Evolutionary conservation across 2,888 invertebrate species (phyloP).

Genomic region (Ormyrus thymus): DNA sequence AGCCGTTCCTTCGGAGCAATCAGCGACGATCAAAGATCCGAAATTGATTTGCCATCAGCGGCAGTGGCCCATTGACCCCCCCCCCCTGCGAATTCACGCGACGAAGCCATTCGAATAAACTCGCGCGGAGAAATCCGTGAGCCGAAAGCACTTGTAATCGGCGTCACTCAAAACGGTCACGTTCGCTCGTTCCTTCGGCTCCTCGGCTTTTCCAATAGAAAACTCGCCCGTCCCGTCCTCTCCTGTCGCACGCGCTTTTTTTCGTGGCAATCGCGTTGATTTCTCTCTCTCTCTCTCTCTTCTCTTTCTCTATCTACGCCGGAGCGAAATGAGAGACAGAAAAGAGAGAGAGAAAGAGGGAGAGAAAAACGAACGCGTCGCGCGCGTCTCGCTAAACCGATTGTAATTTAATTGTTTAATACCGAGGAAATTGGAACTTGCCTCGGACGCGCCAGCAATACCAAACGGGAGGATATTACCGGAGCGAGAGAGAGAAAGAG

Average conservation of each 20-base stretch:
- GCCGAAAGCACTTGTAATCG: slow-evolving; percentile 35
- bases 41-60: slow-evolving; percentile 28
- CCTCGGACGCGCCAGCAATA: slow-evolving; percentile 61
- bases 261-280: no score
- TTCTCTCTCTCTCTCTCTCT: not conserved
- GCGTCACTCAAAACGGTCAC: slow-evolving; percentile 38
- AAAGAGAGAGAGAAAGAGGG: not conserved
- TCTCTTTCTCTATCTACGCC: slow-evolving; percentile 14
- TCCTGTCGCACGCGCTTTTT: slow-evolving; percentile 4
- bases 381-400: slow-evolving; percentile 57
- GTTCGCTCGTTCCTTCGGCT: slow-evolving; percentile 12
- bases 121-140: slow-evolving; percentile 8
- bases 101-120: slow-evolving; percentile 26
- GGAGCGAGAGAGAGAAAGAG: slow-evolving; percentile 18
- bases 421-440: slow-evolving; percentile 70
- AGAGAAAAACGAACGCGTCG: slow-evolving; percentile 2
- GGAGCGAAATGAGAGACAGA: not conserved
- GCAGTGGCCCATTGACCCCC: not conserved
- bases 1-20: no score
- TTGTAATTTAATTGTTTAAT: slow-evolving; percentile 72
- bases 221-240: slow-evolving; percentile 2
- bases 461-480: slow-evolving; percentile 64
- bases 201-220: slow-evolving; percentile 27
- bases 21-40: no score
- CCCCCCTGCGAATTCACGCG: slow-evolving; percentile 1